phyloP scores from a whole-genome alignment of 2,888 invertebrate species.

The Drosophila putrida region DNA sequence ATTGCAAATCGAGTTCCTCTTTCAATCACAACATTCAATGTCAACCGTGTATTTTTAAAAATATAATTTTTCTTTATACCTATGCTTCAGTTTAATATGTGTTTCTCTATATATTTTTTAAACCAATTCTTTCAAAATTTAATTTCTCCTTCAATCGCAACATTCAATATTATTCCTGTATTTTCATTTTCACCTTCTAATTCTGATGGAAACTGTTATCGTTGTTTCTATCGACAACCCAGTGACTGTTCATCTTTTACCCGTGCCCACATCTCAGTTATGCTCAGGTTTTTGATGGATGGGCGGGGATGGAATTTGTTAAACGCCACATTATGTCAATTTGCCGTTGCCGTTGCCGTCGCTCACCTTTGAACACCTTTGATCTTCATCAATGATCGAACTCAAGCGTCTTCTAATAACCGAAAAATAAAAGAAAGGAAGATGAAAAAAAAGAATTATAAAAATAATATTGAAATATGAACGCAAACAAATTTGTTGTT shows the following conservation, averaged over 20 bases:
- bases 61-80: not conserved
- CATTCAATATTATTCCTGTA: not conserved
- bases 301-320: conserved; percentile 70
- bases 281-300: conserved; percentile 71
- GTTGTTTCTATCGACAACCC: conserved; percentile 4
- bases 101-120: not conserved
- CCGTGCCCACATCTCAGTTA: conserved; percentile 28
- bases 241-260: conserved; percentile 42
- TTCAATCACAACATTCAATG: no score
- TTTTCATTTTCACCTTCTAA: conserved; percentile 7
- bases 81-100: no score
- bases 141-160: not conserved
- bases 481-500: conserved; percentile 66
- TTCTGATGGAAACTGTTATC: conserved; percentile 8
- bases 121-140: no score
- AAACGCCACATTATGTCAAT: conserved; percentile 85
- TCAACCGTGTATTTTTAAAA: no score
- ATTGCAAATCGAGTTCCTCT: no score
- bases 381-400: conserved; percentile 55
- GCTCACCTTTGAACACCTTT: conserved; percentile 72
- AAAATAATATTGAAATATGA: conserved; percentile 77
- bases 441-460: conserved; percentile 10
- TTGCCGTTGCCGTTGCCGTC: conserved; percentile 76
- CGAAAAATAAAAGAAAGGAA: not conserved
- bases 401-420: conserved; percentile 61